Percentiles rank a stretch among this genome's conserved stretches.
phyloP scores from a whole-genome alignment of 2,113 vertebrate genomes.

The Pseudonaja textilis region DNA sequence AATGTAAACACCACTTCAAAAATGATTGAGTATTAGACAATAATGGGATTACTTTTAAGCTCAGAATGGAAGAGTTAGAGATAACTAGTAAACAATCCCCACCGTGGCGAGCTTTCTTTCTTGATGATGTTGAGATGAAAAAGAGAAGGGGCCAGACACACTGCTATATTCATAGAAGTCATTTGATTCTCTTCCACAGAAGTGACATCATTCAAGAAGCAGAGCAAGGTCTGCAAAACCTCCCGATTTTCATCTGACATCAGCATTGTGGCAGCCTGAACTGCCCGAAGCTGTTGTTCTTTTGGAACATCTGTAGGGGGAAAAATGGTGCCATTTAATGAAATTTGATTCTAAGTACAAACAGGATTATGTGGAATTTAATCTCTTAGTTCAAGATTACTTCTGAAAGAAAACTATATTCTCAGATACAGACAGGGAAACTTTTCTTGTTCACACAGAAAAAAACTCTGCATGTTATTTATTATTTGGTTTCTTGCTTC shows the following conservation, averaged over 20 bases:
- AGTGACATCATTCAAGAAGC: conserved; percentile 91
- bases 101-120: conserved; percentile 93
- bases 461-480: not conserved
- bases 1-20: not conserved
- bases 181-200: conserved; percentile 95
- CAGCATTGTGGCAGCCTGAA: conserved; percentile 92
- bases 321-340: rapidly evolving
- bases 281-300: conserved; percentile 90
- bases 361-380: not conserved
- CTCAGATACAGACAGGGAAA: not conserved
- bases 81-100: conserved; percentile 16
- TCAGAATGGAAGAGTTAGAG: not conserved
- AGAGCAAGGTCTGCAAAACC: conserved; percentile 89
- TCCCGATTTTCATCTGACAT: conserved; percentile 96
- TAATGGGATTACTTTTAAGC: not conserved
- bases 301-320: conserved; percentile 84
- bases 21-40: not conserved
- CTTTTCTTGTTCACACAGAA: not conserved
- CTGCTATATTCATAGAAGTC: conserved; percentile 97
- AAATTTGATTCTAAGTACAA: not conserved
- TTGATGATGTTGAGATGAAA: conserved; percentile 96
- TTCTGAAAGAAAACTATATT: conserved; percentile 1
- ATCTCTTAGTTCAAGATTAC: not conserved
- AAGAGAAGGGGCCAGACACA: conserved; percentile 94
- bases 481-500: not conserved